phyloP scores from a whole-genome alignment of 2,113 vertebrate species.

The Amazona vittata region DNA sequence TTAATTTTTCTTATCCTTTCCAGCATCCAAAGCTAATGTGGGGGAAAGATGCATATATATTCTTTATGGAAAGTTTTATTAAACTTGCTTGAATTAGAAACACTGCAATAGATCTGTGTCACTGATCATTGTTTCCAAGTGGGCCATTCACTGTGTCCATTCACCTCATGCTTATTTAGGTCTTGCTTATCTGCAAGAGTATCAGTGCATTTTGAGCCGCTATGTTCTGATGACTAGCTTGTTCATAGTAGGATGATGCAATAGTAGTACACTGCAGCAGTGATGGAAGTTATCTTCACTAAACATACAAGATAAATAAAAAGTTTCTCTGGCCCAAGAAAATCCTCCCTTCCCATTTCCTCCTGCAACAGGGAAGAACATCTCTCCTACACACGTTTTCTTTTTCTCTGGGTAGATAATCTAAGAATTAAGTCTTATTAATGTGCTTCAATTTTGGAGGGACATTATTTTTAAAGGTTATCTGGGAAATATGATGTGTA shows the following conservation, averaged over 20 bases:
- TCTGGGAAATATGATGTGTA: not conserved
- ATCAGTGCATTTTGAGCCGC: not conserved
- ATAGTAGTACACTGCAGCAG: not conserved
- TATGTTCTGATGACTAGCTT: not conserved
- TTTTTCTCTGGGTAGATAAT: not conserved
- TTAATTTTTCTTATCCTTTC: constrained; percentile 64
- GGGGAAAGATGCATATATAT: not conserved
- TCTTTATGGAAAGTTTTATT: not conserved
- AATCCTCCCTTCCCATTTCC: not conserved
- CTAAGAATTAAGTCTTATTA: not conserved
- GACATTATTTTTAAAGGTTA: not conserved
- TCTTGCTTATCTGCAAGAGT: not conserved
- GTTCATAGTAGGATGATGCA: not conserved
- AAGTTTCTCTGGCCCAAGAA: not conserved
- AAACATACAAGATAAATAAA: not conserved
- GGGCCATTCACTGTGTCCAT: not conserved
- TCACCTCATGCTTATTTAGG: not conserved
- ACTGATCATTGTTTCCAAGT: not conserved
- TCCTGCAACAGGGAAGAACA: not conserved
- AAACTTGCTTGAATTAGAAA: not conserved
- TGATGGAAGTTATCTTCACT: not conserved
- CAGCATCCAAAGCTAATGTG: not conserved
- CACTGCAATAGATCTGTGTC: not conserved
- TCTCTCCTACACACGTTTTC: not conserved
- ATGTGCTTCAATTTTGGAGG: not conserved